Evolutionary conservation across 2,113 vertebrate genomes (phyloP).

Genomic region (Heptranchias perlo): DNA sequence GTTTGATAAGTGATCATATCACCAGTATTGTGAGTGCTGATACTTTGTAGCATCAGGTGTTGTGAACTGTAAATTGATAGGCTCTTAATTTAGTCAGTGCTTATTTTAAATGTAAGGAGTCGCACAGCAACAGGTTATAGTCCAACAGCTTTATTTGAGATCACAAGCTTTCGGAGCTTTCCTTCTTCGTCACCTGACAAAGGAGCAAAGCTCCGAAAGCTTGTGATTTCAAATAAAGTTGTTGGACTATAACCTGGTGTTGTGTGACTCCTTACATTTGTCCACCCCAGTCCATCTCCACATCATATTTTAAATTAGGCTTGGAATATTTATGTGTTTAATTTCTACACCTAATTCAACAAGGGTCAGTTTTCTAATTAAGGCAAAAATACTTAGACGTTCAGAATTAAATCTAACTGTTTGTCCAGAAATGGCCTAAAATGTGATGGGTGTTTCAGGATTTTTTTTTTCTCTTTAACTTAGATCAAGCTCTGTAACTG

Average conservation of each 20-base stretch:
- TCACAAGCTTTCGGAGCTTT: too few species aligned
- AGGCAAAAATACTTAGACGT: background rate
- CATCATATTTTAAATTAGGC: background rate
- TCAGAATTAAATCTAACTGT: background rate
- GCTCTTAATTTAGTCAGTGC: background rate
- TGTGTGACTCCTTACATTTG: too few species aligned
- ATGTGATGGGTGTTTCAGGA: background rate
- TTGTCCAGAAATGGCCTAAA: background rate
- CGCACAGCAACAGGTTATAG: too few species aligned
- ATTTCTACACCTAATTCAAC: background rate
- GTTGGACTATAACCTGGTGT: too few species aligned
- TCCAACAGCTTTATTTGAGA: too few species aligned
- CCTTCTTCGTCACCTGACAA: too few species aligned
- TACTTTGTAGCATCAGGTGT: background rate
- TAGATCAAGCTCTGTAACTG: background rate
- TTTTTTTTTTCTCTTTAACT: constrained; percentile 7
- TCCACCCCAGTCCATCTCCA: too few species aligned
- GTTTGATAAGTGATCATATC: background rate
- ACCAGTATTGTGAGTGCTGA: background rate
- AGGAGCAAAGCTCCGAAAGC: too few species aligned
- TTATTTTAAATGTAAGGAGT: background rate
- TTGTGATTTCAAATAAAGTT: too few species aligned
- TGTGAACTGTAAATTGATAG: background rate
- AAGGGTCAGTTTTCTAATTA: background rate
- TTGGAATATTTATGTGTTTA: background rate